Evolutionary conservation across 2,113 vertebrate genomes (phyloP).

Genomic region (Dendropsophus ebraccatus): DNA sequence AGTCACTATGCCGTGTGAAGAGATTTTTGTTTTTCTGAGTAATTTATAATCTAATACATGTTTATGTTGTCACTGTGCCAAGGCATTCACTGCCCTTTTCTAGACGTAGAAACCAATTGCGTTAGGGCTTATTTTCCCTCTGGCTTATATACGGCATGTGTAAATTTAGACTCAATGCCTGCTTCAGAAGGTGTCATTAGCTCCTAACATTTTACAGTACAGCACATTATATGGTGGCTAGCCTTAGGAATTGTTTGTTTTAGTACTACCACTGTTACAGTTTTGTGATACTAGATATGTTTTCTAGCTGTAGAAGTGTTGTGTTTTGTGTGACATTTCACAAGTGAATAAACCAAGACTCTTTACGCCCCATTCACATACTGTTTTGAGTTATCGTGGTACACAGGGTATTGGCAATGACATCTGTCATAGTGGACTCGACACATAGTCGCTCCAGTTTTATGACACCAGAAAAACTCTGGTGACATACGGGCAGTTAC

Average conservation of each 20-base stretch:
- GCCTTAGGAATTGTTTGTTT: background rate
- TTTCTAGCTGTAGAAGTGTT: background rate
- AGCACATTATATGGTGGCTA: background rate
- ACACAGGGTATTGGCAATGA: no score
- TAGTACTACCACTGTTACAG: background rate
- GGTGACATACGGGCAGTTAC: no score
- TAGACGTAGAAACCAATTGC: background rate
- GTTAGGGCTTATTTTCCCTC: background rate
- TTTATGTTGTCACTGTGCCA: slow-evolving; percentile 12
- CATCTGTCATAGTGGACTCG: no score
- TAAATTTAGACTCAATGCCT: background rate
- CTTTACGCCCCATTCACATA: background rate
- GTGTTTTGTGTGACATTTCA: background rate
- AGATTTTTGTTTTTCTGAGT: slow-evolving; percentile 8
- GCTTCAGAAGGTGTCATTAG: background rate
- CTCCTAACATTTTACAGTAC: background rate
- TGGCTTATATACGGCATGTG: slow-evolving; percentile 1
- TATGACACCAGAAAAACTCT: no score
- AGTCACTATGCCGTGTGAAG: slow-evolving; percentile 10
- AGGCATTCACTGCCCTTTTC: background rate
- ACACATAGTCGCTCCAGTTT: no score
- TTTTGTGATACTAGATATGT: background rate
- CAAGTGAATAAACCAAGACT: background rate
- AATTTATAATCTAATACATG: slow-evolving; percentile 8
- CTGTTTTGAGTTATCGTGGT: no score